These are phyloP conservation scores for Epicampocera succincta DNA, from an alignment of 2,888 invertebrate genomes.

Conservation along the genomic window DNA sequence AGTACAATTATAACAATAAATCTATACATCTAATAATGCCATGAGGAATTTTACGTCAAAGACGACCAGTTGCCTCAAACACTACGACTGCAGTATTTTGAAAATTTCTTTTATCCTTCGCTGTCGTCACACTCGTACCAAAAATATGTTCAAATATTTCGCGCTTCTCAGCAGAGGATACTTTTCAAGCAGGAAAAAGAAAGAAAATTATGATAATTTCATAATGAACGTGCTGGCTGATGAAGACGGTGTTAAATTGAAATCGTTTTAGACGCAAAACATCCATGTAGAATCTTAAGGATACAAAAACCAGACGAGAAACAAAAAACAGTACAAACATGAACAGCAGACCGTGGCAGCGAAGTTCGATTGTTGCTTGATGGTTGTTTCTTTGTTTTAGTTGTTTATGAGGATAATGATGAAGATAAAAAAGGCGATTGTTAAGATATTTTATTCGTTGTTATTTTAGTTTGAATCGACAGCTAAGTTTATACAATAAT, in stretches of 20 bases:
- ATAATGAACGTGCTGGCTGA: conserved; percentile 23
- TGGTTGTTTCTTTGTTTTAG: conserved; percentile 6
- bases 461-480: conserved; percentile 29
- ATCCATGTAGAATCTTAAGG: conserved; percentile 57
- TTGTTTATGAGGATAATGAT: conserved; percentile 1
- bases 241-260: conserved; percentile 65
- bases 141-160: conserved; percentile 57
- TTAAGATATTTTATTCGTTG: conserved; percentile 23
- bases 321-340: conserved; percentile 8
- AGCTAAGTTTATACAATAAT: conserved; percentile 27
- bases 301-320: background rate
- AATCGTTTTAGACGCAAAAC: conserved; percentile 48
- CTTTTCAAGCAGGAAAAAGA: conserved; percentile 5
- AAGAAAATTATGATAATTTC: conserved; percentile 18
- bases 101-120: conserved; percentile 79
- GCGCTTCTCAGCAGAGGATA: conserved; percentile 15
- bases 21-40: too few species aligned
- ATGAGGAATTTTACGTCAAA: too few species aligned
- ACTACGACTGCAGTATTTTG: conserved; percentile 81
- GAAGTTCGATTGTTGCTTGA: background rate
- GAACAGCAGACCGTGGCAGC: background rate
- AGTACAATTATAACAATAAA: too few species aligned
- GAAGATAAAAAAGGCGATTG: conserved; percentile 21
- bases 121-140: conserved; percentile 71
- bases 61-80: conserved; percentile 79